Evolutionary conservation across 2,888 invertebrate genomes (phyloP), one percentile per base, ranked within the genome.

Genomic region (Sphinx pinastri): DNA sequence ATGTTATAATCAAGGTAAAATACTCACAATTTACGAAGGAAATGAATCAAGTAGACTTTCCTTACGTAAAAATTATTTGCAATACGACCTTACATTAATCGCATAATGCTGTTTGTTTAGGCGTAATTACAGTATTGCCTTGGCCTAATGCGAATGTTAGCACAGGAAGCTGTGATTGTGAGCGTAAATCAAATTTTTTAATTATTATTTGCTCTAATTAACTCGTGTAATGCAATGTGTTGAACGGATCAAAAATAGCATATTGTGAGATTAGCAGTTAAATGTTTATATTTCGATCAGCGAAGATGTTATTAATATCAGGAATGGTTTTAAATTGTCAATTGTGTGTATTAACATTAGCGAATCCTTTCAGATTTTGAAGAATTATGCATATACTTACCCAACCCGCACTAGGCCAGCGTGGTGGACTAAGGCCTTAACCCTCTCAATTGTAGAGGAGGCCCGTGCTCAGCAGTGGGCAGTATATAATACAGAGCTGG

Each of bases 41-140:
- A 63, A 63, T 63, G 47, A 63, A 63, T 63, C 63, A 63, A 63
- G 47, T 63, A 49, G 63, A 63, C 63, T 63, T 63, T 63, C 47
- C 63, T 63, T 63, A 63, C 63, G 49, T 58, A 60, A 69, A 68
- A 52, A 69, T 49, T 60, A 69, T 52, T 38, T 7, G 51, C 51
- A 51, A 69, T 31, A 13, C 52, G 60, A 6, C 69, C 69, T 69
- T 16, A 60, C n/a, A 52, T 69, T 60, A 68, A 60, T 69, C 13
- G 69, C 59, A 38, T 59, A 52, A 52, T 38, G n/a, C 25, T 68
- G 38, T 69, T 69, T 69, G 69, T 69, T 60, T 60, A 69, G 52
- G 52, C 52, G 69, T 69, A 69, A 60, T 69, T 69, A 69, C 38
- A 16, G 19, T 1, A 60, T 52, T 51, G 69, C 69, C 69, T 69